These are phyloP conservation scores for Gadopsis marmoratus DNA, from an alignment of 2,797 vertebrate species.

Conservation along the genomic window DNA sequence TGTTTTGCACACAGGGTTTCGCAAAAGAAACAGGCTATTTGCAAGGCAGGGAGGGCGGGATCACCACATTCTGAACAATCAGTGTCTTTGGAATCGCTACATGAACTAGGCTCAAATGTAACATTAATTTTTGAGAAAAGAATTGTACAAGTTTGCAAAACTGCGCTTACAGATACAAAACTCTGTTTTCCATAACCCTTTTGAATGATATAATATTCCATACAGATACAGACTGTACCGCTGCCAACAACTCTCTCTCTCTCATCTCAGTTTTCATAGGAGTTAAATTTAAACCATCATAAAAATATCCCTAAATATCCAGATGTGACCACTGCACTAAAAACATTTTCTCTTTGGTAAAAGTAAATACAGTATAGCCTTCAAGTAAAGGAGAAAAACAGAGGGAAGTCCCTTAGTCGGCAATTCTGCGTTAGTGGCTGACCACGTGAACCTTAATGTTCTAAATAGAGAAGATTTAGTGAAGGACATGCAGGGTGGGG, in stretches of 20 bases:
- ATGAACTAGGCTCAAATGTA: no score
- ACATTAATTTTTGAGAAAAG: no score
- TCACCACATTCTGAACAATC: no score
- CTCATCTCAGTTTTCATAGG: slow-evolving; percentile 62
- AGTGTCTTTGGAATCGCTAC: no score
- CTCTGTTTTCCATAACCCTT: no score
- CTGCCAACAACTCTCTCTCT: slow-evolving; percentile 52
- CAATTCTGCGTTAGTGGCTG: slow-evolving; percentile 43
- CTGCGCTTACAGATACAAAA: no score
- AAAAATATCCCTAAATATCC: slow-evolving; percentile 56
- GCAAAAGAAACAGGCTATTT: no score
- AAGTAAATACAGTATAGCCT: slow-evolving; percentile 23
- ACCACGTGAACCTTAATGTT: slow-evolving; percentile 60
- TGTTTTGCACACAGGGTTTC: no score
- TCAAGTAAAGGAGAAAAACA: slow-evolving; percentile 39
- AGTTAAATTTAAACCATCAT: slow-evolving; percentile 57
- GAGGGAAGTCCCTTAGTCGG: slow-evolving; percentile 62
- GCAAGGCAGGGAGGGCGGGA: no score
- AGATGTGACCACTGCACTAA: slow-evolving; percentile 57
- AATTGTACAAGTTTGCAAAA: no score
- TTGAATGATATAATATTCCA: no score
- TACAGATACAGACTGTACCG: slow-evolving; percentile 37
- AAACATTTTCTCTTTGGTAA: slow-evolving; percentile 36
- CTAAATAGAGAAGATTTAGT: slow-evolving; percentile 44
- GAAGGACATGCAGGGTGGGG: slow-evolving; percentile 42